Base-by-base conservation (phyloP, 1,140 invertebrate species). In the Hyposmocoma kahamanoa region DNA sequence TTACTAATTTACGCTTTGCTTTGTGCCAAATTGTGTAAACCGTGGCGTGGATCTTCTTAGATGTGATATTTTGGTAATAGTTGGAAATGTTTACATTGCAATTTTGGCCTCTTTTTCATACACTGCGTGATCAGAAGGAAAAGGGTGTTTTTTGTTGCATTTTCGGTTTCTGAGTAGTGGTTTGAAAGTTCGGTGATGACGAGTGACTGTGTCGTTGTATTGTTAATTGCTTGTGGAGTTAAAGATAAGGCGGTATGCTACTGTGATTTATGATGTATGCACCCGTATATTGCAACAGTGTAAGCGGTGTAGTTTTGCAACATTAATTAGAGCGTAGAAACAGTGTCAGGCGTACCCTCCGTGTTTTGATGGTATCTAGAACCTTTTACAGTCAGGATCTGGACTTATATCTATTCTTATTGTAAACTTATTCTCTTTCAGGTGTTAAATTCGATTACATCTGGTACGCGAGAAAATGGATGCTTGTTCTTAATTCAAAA, bases 311-410 rank as follows among this genome's bases (percentile, higher is more conserved):
- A 73, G 65, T 83, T 84, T 84, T 84, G 81, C 72, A 84, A 84
- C 62, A 67, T 65, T 76, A 77, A 73, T 74, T 76, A 72, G 77
- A 84, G 67, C 81, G 79, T 84, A 70, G 73, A 83, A 84, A 81
- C 67, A 67, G 76, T 84, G 81, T 83, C 79, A 82, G 71, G 59
- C 67, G 42, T 39, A 15, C 44, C 39, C 36, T 42, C 26, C 21
- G 22, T 19, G 5, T 41, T 41, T 41, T 41, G 38, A 41, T 36
- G 1, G 18, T 41, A 41, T 41, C 38, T 36, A 36, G n/a, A 15
- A 17, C 15, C 13, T 36, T 36, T 2, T 36, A 36, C n/a, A 13
- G 15, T 17, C 8, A 36, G 8, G 32, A 8, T 8, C 2, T 36
- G 32, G n/a, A 13, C 18, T 36, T 36, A 15, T 17, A n/a, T 36